Evolutionary conservation across 1,140 invertebrate genomes (phyloP), one percentile per base, ranked within the genome.

Genomic region (Varroa destructor): DNA sequence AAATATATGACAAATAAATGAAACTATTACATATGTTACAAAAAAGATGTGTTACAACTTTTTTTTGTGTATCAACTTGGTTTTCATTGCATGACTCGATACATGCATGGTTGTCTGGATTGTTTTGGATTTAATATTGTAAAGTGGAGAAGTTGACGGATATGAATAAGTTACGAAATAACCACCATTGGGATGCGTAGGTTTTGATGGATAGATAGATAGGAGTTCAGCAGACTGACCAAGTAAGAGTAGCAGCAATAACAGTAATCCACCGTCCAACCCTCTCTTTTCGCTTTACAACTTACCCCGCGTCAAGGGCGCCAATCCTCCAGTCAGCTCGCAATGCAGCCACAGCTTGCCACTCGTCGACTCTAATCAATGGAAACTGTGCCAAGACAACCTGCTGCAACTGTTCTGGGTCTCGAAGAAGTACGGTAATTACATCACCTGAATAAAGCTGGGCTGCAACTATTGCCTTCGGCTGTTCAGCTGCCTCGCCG

Each of bases 231-330:
- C 25, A 25, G 25, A 25, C 25, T 25, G 25, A 25, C 25, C 25
- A 25, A 25, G 25, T 25, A 25, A 25, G 25, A 25, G 25, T 25
- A 25, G 25, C 25, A 25, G 25, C 25, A 25, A 25, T 25, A 25
- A 25, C 25, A 25, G 25, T 25, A 25, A 25, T 25, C 25, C 25
- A 25, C 25, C 25, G 25, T 25, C 25, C 25, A 25, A 25, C 25
- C 25, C 25, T 25, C 25, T 25, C 25, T 25, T 25, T 25, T 25
- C 25, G 25, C 25, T 51, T 51, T 5, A 8, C 46, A 40, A 58
- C 61, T n/a, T n/a, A 67, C 61, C 61, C 61, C 61, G 61, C 61
- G 46, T 67, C 61, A 5, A 67, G 36, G 8, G 61, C 61, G 12
- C 40, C 2, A 40, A 14, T 67, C 40, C 61, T 14, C 61, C 61